Percentiles rank a stretch among this genome's conserved stretches.
Evolutionary conservation across 2,888 invertebrate genomes (phyloP).

Genomic region (Hyalella azteca): DNA sequence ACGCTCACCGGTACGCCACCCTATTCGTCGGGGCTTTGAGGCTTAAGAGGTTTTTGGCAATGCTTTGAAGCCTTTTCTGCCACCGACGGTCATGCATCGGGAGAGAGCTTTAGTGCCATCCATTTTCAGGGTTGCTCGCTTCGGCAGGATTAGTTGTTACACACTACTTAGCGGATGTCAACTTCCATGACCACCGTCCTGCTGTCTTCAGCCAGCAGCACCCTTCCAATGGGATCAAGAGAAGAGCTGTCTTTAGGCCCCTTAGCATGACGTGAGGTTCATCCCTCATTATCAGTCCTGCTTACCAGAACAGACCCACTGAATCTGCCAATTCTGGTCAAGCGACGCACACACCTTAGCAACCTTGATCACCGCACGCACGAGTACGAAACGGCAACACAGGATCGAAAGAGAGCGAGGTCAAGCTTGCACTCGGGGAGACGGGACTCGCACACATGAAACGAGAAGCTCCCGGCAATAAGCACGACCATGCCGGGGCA

Average conservation of each 20-base stretch:
- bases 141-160: neutral
- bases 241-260: slow-evolving; percentile 15
- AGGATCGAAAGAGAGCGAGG: neutral
- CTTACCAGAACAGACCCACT: slow-evolving; percentile 68
- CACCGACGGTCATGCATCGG: too few species aligned
- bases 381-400: neutral
- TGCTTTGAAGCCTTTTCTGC: neutral
- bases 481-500: slow-evolving; percentile 29
- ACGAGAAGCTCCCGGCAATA: slow-evolving; percentile 1
- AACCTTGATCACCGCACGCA: neutral
- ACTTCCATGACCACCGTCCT: slow-evolving; percentile 32
- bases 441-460: slow-evolving; percentile 64
- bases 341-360: neutral
- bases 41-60: neutral
- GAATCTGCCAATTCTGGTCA: slow-evolving; percentile 60
- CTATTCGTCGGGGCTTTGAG: slow-evolving; percentile 23
- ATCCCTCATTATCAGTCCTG: slow-evolving; percentile 16
- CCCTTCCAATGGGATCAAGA: slow-evolving; percentile 25
- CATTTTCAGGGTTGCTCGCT: neutral
- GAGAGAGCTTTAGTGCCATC: too few species aligned
- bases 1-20: slow-evolving; percentile 32
- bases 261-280: slow-evolving; percentile 17
- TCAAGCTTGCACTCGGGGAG: slow-evolving; percentile 60
- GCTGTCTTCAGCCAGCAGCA: slow-evolving; percentile 28
- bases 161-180: slow-evolving; percentile 16